Percentiles rank a stretch among this genome's conserved stretches.
phyloP scores from a whole-genome alignment of 2,113 vertebrate species.

The Pampusana beccarii region DNA sequence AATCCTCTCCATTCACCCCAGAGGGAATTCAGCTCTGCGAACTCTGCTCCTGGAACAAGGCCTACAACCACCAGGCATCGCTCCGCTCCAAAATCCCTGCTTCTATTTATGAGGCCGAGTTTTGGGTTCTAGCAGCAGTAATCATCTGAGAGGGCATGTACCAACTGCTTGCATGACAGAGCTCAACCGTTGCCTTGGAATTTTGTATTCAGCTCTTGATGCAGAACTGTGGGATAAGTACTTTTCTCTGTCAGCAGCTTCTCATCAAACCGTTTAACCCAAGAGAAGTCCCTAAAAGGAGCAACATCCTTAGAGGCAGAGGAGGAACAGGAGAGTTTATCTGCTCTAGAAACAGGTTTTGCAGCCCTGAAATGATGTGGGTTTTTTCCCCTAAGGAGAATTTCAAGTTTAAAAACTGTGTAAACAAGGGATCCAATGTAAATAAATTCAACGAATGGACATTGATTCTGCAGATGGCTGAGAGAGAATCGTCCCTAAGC shows the following conservation, averaged over 20 bases:
- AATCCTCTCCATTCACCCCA: constrained; percentile 26
- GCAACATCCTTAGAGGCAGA: not conserved
- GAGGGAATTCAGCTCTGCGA: not conserved
- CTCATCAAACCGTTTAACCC: not conserved
- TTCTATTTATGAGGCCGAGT: not conserved
- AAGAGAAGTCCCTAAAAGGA: not conserved
- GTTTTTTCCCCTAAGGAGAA: not conserved
- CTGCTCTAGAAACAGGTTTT: not conserved
- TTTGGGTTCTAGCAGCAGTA: not conserved
- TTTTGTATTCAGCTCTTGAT: not conserved
- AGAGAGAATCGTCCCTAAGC: not conserved
- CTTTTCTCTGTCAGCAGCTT: not conserved
- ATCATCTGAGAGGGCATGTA: not conserved
- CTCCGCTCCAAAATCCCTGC: not conserved
- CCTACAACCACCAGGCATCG: not conserved
- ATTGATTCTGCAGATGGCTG: not conserved
- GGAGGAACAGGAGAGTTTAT: not conserved
- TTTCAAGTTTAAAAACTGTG: not conserved
- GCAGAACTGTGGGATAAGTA: not conserved
- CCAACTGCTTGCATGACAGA: not conserved
- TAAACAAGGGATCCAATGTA: not conserved
- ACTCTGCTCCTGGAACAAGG: constrained; percentile 15
- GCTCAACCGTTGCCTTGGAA: not conserved
- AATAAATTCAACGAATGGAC: not conserved
- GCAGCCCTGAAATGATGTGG: not conserved